A percentile compares a stretch with the other conserved stretches of the same genome.
phyloP scores from a whole-genome alignment of 2,797 vertebrate genomes.

The Schizothorax lantsangensis region DNA sequence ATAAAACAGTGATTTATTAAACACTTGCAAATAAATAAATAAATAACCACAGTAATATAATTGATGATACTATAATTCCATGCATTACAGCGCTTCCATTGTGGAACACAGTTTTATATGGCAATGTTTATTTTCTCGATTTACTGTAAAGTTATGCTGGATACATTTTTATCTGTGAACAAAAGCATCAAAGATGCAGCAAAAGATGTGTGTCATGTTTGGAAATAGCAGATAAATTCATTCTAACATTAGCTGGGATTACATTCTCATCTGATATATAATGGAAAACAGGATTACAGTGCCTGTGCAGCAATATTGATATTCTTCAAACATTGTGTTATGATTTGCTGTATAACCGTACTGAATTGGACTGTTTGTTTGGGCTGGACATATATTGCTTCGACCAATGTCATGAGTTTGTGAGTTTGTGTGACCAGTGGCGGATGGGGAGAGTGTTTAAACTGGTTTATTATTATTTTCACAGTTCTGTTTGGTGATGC shows the following conservation, averaged over 20 bases:
- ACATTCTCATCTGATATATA: neutral
- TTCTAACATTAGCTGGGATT: neutral
- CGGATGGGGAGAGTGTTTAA: neutral
- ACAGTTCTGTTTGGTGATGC: neutral
- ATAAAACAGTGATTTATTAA: neutral
- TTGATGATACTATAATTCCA: neutral
- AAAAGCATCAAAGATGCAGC: slow-evolving; percentile 2
- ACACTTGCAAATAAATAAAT: neutral
- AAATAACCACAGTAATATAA: neutral
- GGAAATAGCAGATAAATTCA: neutral
- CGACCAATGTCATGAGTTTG: neutral
- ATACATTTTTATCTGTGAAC: neutral
- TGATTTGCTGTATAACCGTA: neutral
- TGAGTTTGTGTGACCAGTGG: neutral
- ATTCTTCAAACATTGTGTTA: neutral
- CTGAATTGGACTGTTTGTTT: neutral
- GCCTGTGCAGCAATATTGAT: neutral
- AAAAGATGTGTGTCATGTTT: neutral
- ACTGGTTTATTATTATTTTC: slow-evolving; percentile 21
- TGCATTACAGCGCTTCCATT: neutral
- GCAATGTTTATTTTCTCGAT: neutral
- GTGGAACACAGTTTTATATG: neutral
- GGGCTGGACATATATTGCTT: neutral
- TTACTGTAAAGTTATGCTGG: neutral
- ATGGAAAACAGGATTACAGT: neutral